These are phyloP conservation scores for Lutraria lutraria DNA, from an alignment of 2,888 invertebrate species.

Conservation along the genomic window DNA sequence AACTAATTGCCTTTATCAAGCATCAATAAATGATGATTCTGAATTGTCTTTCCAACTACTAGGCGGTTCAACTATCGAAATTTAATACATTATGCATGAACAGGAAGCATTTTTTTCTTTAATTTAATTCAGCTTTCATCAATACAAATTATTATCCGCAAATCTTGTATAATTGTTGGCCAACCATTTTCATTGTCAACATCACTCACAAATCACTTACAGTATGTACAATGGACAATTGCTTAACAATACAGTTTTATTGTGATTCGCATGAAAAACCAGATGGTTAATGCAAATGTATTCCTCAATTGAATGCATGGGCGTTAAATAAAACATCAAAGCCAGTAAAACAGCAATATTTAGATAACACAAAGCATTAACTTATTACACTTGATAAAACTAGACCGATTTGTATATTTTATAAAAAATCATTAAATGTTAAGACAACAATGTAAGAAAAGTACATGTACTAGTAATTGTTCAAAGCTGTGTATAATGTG, in stretches of 20 bases:
- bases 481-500: no score
- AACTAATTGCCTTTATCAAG: constrained; percentile 1
- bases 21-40: background rate
- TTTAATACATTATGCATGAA: background rate
- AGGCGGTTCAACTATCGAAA: background rate
- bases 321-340: no score
- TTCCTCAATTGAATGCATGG: no score
- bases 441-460: no score
- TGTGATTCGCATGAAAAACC: background rate
- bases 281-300: no score
- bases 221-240: background rate
- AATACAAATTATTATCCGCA: constrained; percentile 6
- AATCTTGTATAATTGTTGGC: constrained; percentile 1
- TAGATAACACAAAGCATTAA: no score
- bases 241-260: background rate
- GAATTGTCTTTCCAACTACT: background rate
- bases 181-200: background rate
- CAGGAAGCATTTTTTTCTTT: background rate
- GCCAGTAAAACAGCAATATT: no score
- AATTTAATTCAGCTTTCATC: background rate
- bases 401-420: no score
- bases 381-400: no score
- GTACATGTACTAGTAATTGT: no score
- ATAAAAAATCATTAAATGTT: no score
- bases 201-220: background rate